phyloP scores from a whole-genome alignment of 2,113 vertebrate species.

The Tragelaphus strepsiceros region DNA sequence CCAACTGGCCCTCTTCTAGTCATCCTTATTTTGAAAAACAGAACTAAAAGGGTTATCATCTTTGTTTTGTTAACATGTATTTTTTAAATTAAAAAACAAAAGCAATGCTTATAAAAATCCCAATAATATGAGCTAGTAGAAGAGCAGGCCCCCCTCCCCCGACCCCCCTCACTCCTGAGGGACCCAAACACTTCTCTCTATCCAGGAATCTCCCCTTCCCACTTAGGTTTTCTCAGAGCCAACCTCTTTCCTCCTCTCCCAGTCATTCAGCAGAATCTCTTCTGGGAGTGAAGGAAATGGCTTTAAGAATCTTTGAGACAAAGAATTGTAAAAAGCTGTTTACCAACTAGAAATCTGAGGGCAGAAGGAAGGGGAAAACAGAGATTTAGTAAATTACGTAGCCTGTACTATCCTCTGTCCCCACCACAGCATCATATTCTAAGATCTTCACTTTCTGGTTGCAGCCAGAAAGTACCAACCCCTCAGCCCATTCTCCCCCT shows the following conservation, averaged over 20 bases:
- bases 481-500: background rate
- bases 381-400: background rate
- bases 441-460: background rate
- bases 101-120: background rate
- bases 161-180: background rate
- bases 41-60: background rate
- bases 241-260: background rate
- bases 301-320: background rate
- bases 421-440: background rate
- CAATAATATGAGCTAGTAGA: background rate
- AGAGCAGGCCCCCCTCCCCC: background rate
- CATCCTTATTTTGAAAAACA: constrained; percentile 13
- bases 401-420: background rate
- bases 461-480: no score
- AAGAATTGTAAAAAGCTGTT: background rate
- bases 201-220: background rate
- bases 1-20: constrained; percentile 18
- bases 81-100: background rate
- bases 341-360: background rate
- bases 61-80: background rate
- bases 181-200: background rate
- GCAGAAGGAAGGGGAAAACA: background rate
- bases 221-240: background rate
- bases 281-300: background rate
- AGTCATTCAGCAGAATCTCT: background rate